A percentile compares a stretch with the other conserved stretches of the same genome.
Evolutionary conservation across 2,797 vertebrate species (phyloP).

Genomic region (Eutrigla gurnardus): DNA sequence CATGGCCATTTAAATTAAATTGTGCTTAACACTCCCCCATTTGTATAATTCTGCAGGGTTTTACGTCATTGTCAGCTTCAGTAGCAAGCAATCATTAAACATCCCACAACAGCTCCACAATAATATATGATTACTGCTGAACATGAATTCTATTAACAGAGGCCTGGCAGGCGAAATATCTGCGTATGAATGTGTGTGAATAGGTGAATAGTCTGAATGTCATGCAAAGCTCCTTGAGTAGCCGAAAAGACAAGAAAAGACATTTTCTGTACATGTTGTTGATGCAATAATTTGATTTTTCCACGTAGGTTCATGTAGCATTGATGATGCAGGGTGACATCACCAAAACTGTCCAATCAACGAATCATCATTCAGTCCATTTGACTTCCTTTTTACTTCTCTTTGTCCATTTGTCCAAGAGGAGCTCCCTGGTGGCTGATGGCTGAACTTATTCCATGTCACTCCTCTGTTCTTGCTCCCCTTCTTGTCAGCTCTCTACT

Average conservation of each 20-base stretch:
- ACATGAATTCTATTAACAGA: slow-evolving; percentile 22
- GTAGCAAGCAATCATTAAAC: slow-evolving; percentile 11
- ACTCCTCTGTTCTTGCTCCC: neutral
- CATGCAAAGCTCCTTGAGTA: too few relatives aligned
- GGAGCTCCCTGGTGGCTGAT: neutral
- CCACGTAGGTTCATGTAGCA: neutral
- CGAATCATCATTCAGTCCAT: neutral
- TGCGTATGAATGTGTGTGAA: neutral
- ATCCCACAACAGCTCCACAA: slow-evolving; percentile 9
- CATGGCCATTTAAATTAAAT: slow-evolving; percentile 35
- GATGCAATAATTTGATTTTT: neutral
- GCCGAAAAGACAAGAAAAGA: too few relatives aligned
- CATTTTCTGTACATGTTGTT: neutral
- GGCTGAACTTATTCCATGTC: neutral
- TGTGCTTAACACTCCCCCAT: neutral
- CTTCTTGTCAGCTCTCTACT: neutral
- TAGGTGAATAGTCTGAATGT: too few relatives aligned
- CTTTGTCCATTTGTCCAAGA: neutral
- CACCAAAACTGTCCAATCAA: neutral
- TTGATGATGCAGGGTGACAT: neutral
- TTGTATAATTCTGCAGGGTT: neutral
- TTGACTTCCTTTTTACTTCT: neutral
- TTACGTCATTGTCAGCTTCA: slow-evolving; percentile 17
- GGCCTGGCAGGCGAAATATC: neutral
- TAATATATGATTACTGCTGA: slow-evolving; percentile 18